Base-by-base conservation (phyloP, 2,113 vertebrate genomes). In the Drymodes brunneopygia region DNA sequence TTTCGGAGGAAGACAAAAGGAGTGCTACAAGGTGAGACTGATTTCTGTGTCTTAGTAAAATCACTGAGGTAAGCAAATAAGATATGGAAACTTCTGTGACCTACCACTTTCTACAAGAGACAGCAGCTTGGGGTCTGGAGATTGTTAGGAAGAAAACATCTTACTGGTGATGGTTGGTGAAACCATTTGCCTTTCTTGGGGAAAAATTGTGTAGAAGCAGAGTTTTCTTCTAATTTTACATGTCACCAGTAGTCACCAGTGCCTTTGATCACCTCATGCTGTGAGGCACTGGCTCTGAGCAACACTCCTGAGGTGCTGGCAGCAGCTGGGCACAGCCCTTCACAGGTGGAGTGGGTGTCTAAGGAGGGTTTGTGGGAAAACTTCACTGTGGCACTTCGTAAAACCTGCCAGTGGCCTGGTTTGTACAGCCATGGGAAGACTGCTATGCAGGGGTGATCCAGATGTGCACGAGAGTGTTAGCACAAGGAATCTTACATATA, bases 1-100 rank as follows among this genome's bases (percentile, higher is more conserved):
- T 99, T 93, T 99, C 99, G 0, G 99, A 99, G 92, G 99, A 99
- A 93, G 99, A 99, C 97, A 99, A 99, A 98, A 99, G 99, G 97
- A 99, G 98, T 89, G 97, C 97, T 78, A 99, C 99, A 88, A 99
- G 99, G 99, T 99, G 98, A 79, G 95, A 72, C 38, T 70, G 44
- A 69, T 90, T 83, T 44, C 50, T 56, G 42, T 88, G 71, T 51
- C 73, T 84, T 75, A 54, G 11, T 56, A 15, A 31, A 82, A 54
- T 33, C 45, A 20, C 2, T 56, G 40, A 51, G 29, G 71, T 56
- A 35, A 89, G 51, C 40, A 88, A 58, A 74, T 85, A 73, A 48
- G 50, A 15, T 51, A 22, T 7, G 67, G n/a, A 93, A 77, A 71
- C 12, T 91, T 73, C 35, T 56, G 33, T 51, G 42, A 74, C 15